These are phyloP conservation scores for Amblyopsis rosae DNA, from an alignment of 2,113 vertebrate genomes.

Conservation along the genomic window DNA sequence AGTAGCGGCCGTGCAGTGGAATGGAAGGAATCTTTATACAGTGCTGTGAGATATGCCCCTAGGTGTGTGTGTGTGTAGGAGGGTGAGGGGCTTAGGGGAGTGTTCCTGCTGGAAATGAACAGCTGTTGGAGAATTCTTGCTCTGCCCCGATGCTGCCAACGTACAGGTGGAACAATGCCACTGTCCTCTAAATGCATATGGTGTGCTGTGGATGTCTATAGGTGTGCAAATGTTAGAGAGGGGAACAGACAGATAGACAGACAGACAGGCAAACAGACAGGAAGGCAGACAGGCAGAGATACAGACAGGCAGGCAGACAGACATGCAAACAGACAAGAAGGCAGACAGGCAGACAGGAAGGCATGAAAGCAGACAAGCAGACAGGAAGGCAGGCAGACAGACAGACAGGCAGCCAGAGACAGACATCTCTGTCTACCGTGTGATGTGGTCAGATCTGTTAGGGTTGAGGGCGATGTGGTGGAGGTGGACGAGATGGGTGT, in stretches of 20 bases:
- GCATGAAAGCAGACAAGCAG: background rate
- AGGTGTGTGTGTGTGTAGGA: constrained; percentile 14
- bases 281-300: no score
- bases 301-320: no score
- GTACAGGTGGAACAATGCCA: constrained; percentile 21
- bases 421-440: constrained; percentile 9
- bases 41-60: constrained; percentile 42
- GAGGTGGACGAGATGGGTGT: no score
- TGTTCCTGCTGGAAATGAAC: constrained; percentile 35
- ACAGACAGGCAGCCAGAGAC: background rate
- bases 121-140: constrained; percentile 64
- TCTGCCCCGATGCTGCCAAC: constrained; percentile 16
- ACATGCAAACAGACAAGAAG: no score
- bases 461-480: constrained; percentile 3
- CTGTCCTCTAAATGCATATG: background rate
- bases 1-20: background rate
- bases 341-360: background rate
- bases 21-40: constrained; percentile 45
- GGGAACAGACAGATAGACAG: no score
- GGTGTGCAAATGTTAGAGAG: constrained; percentile 7
- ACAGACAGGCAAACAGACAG: no score
- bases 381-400: background rate
- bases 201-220: background rate
- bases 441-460: constrained; percentile 36
- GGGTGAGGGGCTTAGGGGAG: background rate